Conservation (phyloP, 2,113 vertebrate genomes). For the Speoplatyrhinus poulsoni region DNA sequence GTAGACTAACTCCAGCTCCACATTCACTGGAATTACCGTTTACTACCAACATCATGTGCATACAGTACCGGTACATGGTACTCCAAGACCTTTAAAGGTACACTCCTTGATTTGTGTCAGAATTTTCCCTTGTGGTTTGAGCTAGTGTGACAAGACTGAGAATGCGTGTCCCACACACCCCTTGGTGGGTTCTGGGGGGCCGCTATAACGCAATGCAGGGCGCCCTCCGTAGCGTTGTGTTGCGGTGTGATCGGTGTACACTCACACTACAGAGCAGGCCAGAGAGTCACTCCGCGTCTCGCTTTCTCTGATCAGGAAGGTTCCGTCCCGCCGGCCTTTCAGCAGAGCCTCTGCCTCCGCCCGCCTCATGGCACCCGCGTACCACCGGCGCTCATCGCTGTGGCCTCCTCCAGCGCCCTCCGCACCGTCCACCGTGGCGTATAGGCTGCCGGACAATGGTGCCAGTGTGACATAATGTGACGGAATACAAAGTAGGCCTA, state of each 20-base stretch:
- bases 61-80: neutral
- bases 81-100: neutral
- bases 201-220: too few species aligned
- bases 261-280: conserved; percentile 96
- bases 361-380: conserved; percentile 91
- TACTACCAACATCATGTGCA: neutral
- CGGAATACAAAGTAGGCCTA: too few species aligned
- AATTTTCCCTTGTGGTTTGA: neutral
- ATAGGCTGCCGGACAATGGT: conserved; percentile 57
- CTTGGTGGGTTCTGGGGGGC: too few species aligned
- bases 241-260: conserved; percentile 35
- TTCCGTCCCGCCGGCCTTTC: conserved; percentile 89
- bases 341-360: conserved; percentile 91
- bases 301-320: conserved; percentile 96
- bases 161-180: too few species aligned
- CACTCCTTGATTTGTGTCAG: neutral
- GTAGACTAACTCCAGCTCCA: neutral
- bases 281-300: conserved; percentile 92
- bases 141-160: too few species aligned
- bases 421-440: conserved; percentile 86
- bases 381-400: conserved; percentile 92
- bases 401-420: conserved; percentile 80
- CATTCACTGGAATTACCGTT: neutral
- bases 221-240: too few species aligned
- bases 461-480: neutral